A percentile compares a stretch with the other conserved stretches of the same genome.
Evolutionary conservation across 1,140 invertebrate species (phyloP).

Genomic region (Listronotus oregonensis): DNA sequence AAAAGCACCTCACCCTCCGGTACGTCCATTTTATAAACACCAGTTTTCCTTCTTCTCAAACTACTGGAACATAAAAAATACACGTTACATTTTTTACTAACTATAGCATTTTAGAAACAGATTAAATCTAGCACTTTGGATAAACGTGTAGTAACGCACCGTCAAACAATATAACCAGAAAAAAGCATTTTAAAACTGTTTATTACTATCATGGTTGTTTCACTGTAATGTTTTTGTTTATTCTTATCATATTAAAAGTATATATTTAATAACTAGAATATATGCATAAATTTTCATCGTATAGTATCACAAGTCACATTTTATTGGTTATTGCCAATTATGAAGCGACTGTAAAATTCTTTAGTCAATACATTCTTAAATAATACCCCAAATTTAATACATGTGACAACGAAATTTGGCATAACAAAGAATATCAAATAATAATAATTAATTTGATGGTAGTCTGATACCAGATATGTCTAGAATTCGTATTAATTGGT

Average conservation of each 20-base stretch:
- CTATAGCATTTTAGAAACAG: not conserved
- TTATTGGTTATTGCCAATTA: constrained; percentile 22
- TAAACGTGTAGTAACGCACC: too few relatives aligned
- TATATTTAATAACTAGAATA: not conserved
- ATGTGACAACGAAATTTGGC: too few relatives aligned
- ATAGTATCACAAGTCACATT: constrained; percentile 22
- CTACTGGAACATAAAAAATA: constrained; percentile 26
- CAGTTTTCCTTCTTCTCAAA: constrained; percentile 46
- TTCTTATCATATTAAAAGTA: too few relatives aligned
- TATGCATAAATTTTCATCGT: not conserved
- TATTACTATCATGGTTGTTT: not conserved
- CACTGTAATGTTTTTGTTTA: not conserved
- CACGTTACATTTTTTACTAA: not conserved
- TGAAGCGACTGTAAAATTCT: not conserved
- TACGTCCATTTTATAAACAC: constrained; percentile 51
- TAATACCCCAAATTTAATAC: too few relatives aligned
- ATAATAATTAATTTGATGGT: too few relatives aligned
- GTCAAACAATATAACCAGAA: too few relatives aligned
- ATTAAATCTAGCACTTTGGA: not conserved
- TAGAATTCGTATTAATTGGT: too few relatives aligned
- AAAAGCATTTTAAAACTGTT: too few relatives aligned
- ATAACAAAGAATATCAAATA: too few relatives aligned
- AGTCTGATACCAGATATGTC: too few relatives aligned
- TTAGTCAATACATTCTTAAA: not conserved
- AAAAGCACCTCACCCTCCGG: constrained; percentile 48